Evolutionary conservation across 2,113 vertebrate genomes (phyloP).

Genomic region (Thunnus thynnus): DNA sequence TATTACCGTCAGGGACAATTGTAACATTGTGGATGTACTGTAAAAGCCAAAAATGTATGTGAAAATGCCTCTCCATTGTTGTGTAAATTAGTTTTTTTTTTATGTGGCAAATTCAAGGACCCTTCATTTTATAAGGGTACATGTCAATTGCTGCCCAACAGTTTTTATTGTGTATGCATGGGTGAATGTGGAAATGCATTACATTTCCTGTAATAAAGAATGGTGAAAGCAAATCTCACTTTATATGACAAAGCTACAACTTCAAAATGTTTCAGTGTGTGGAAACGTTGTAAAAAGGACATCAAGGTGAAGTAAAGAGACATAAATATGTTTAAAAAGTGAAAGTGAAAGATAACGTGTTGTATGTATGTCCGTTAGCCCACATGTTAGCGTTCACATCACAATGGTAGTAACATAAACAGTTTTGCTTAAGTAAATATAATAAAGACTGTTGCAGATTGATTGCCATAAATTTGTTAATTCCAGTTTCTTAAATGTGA

Average conservation of each 20-base stretch:
- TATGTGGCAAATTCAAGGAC: constrained; percentile 46
- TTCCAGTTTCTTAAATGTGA: too few species aligned
- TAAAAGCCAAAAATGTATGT: constrained; percentile 64
- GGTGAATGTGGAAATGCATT: constrained; percentile 71
- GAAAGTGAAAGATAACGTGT: too few species aligned
- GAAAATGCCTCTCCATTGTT: constrained; percentile 59
- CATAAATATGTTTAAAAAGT: not conserved
- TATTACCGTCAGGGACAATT: constrained; percentile 78
- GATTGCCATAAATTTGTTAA: too few species aligned
- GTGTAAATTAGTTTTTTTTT: constrained; percentile 59
- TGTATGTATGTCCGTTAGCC: not conserved
- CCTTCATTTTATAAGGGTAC: constrained; percentile 78
- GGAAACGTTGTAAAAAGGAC: not conserved
- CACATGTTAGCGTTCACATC: not conserved
- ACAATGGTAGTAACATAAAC: not conserved
- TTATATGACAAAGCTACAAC: not conserved
- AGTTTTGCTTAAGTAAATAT: not conserved
- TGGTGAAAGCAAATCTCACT: constrained; percentile 34
- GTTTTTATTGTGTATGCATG: constrained; percentile 62
- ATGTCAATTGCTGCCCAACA: constrained; percentile 56
- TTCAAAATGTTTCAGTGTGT: not conserved
- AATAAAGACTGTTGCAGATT: too few species aligned
- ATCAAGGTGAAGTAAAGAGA: not conserved
- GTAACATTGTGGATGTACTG: constrained; percentile 56
- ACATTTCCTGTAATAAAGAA: constrained; percentile 71